Evolutionary conservation across 2,888 invertebrate species (phyloP).

Genomic region (Thymelicus lineola): DNA sequence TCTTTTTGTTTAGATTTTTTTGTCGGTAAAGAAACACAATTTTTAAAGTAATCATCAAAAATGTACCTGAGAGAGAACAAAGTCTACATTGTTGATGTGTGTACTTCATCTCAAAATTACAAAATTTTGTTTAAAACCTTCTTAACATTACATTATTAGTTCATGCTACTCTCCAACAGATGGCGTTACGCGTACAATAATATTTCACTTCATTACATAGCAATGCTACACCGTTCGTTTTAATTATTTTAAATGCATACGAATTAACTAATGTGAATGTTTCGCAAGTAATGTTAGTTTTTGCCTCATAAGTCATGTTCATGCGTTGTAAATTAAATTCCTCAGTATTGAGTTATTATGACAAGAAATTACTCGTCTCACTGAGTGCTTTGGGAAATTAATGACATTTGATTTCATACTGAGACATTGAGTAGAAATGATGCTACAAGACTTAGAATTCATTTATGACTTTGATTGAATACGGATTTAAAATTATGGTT

Average conservation of each 20-base stretch:
- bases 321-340: slow-evolving; percentile 34
- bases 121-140: no score
- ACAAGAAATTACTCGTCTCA: slow-evolving; percentile 20
- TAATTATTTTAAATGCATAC: slow-evolving; percentile 63
- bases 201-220: slow-evolving; percentile 39
- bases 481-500: no score
- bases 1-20: no score
- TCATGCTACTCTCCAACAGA: slow-evolving; percentile 67
- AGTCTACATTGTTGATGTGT: no score
- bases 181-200: slow-evolving; percentile 55
- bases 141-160: not conserved
- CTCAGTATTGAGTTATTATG: slow-evolving; percentile 45
- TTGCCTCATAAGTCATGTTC: slow-evolving; percentile 34
- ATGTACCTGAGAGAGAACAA: no score
- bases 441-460: not conserved
- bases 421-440: not conserved
- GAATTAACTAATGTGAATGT: slow-evolving; percentile 50
- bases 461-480: not conserved
- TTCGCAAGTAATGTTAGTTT: slow-evolving; percentile 44
- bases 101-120: no score
- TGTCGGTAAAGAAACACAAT: no score
- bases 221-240: slow-evolving; percentile 52
- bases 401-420: slow-evolving; percentile 7
- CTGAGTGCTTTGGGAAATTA: slow-evolving; percentile 20
- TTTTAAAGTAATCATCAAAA: no score